Base-by-base conservation (phyloP, 2,797 vertebrate species). In the Sebastolobus altivelis region DNA sequence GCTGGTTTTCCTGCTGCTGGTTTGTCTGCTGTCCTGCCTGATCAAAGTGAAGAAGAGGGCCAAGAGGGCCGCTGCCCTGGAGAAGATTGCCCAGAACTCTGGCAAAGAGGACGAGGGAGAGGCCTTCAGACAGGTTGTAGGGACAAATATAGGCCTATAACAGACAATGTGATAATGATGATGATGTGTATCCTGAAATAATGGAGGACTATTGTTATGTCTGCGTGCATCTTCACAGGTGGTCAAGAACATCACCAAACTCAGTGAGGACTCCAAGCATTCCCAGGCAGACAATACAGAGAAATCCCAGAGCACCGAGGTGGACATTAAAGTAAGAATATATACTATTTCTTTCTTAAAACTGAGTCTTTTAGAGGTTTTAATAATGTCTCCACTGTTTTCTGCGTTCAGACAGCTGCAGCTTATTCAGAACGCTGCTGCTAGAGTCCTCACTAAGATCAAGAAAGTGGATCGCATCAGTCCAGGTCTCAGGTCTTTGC, bases 241-340 rank as follows among this genome's bases (percentile, higher is more conserved):
- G 88, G 96, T 96, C 13, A 95, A 96, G 87, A 95, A 96, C 78
- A 96, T 95, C 88, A 95, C 94, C 49, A 95, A 94, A 79, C 94
- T 96, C n/a, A 96, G 92, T 20, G 96, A 96, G 38, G 96, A 96
- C 2, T 95, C 96, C 52, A 96, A 95, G 35, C 92, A 95, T 75
- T 96, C 96, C 70, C 95, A 96, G 88, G 95, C 95, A 12, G 95
- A 95, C 85, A 95, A 80, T 46, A 96, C 96, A 0, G 95, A 95
- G 89, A 96, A 96, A 81, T 96, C 96, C 43, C 96, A 96, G 87
- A 96, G 96, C 91, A 96, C 96, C 29, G 96, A 96, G 88, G 95
- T 96, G 73, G 96, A 96, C 83, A 96, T 96, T 75, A 96, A 96
- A 91, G 96, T 96, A 86, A 89, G 91, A 1, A 33, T 5, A 25